Base-by-base conservation (phyloP, 1,140 invertebrate species). In the Nomia melanderi region DNA sequence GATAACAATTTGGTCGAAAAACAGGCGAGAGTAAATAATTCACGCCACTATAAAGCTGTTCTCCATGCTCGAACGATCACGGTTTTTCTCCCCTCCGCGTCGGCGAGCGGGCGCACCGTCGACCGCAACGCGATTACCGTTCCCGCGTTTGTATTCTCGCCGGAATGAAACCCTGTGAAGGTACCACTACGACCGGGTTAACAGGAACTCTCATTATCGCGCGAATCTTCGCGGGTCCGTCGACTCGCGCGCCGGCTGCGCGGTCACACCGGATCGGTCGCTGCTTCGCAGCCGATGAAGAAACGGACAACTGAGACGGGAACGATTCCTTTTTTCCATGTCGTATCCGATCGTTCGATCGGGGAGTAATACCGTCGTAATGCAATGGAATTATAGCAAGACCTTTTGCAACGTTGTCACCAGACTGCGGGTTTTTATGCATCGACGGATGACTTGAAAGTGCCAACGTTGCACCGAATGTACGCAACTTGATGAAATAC, bases 21-120 rank as follows among this genome's bases (percentile, higher is more conserved):
- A 73, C 57, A 29, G n/a, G 69, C 39, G 64, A 59, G 76, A 73
- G 76, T 73, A 78, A 73, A 78, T 73, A 78, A 78, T 78, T 78
- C 69, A 65, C 50, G 50, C 60, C 59, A 20, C 69, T 70, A 62
- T 77, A 72, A 62, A 57, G 60, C 76, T 59, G 60, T 78, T 78
- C 66, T 57, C 47, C 60, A 39, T 73, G 76, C 76, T 78, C 53
- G 4, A 78, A 47, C 69, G 76, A 57, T 44, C 69, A 39, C 69
- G n/a, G n/a, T 64, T 56, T 77, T 73, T 47, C 27, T 17, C 23
- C 12, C 23, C 20, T n/a, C n/a, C 12, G 41, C 11, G 20, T 20
- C 29, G 33, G 17, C 25, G 25, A 36, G 31, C 36, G 23, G 50
- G 31, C 36, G 29, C n/a, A 11, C 53, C 36, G 14, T 9, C 69